These are phyloP conservation scores for Aurelia coerulea DNA, from an alignment of 30 jellyfish, hydroid and myxozoan species.

Conservation along the genomic window DNA sequence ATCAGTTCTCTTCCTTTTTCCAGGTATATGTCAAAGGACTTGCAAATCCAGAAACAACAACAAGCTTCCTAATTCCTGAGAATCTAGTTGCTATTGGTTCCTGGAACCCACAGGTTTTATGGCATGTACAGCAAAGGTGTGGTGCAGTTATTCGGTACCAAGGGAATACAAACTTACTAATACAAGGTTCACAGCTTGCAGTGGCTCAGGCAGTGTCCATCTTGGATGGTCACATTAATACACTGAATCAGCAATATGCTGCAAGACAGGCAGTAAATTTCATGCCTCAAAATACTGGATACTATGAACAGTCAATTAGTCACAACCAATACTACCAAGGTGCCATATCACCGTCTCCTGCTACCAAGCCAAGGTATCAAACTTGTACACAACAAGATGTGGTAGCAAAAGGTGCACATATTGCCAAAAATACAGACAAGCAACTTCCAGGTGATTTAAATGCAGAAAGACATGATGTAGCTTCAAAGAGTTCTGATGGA, in stretches of 20 bases:
- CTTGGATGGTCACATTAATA: slow-evolving; percentile 7
- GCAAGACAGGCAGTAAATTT: background rate
- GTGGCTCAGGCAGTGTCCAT: slow-evolving; percentile 30
- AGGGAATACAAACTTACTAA: slow-evolving; percentile 4
- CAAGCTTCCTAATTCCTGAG: slow-evolving; percentile 14
- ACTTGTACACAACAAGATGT: no score
- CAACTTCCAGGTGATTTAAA: background rate
- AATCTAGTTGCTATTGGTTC: slow-evolving; percentile 4
- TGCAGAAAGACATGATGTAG: background rate
- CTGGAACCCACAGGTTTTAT: slow-evolving; percentile 13
- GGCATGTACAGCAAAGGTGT: slow-evolving; percentile 24
- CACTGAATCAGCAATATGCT: background rate
- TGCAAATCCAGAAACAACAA: slow-evolving; percentile 47
- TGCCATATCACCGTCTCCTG: no score
- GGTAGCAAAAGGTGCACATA: background rate
- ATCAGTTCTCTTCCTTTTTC: background rate
- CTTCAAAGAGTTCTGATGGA: background rate
- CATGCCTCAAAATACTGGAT: background rate
- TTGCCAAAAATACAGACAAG: background rate
- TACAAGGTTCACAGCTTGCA: slow-evolving; percentile 57
- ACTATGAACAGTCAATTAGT: background rate
- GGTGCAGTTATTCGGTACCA: slow-evolving; percentile 11
- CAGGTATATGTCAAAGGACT: slow-evolving; percentile 59
- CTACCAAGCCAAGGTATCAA: no score
- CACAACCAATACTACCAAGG: no score